A percentile compares a stretch with the other conserved stretches of the same genome.
phyloP scores from a whole-genome alignment of 2,797 vertebrate genomes.

The Schizopygopsis malacanthus region DNA sequence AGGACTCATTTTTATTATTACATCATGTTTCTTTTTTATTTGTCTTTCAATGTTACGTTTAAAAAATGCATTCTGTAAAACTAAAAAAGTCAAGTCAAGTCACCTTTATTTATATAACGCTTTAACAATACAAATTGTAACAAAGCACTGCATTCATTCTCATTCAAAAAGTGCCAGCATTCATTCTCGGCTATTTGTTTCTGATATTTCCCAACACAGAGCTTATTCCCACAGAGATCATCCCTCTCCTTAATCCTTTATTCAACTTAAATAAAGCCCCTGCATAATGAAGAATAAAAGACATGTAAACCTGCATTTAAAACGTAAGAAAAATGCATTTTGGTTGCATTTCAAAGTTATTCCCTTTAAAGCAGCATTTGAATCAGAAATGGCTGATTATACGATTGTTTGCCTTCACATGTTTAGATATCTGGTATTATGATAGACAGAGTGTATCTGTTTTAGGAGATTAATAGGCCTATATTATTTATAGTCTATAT shows the following conservation, averaged over 20 bases:
- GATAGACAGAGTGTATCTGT: not conserved
- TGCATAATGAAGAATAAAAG: not conserved
- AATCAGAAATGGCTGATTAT: not conserved
- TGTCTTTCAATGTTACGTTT: slow-evolving; percentile 17
- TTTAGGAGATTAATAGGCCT: not conserved
- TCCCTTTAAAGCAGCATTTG: not conserved
- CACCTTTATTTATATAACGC: too few relatives aligned
- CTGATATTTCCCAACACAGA: not conserved
- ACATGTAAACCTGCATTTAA: slow-evolving; percentile 45
- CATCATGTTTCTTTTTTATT: slow-evolving; percentile 14
- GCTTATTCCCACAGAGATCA: not conserved
- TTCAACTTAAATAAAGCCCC: not conserved
- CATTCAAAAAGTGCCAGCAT: slow-evolving; percentile 16
- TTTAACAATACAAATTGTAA: too few relatives aligned
- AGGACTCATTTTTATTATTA: not conserved
- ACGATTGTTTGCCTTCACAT: not conserved
- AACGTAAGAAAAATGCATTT: not conserved
- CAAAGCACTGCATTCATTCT: too few relatives aligned
- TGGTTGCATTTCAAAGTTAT: not conserved
- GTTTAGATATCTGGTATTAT: not conserved
- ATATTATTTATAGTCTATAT: not conserved
- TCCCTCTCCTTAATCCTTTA: not conserved
- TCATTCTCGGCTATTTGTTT: not conserved
- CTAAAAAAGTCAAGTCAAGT: too few relatives aligned
- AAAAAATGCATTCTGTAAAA: slow-evolving; percentile 28